Conservation (phyloP, 2,797 vertebrate species). For the Paramormyrops hopkinsi region DNA sequence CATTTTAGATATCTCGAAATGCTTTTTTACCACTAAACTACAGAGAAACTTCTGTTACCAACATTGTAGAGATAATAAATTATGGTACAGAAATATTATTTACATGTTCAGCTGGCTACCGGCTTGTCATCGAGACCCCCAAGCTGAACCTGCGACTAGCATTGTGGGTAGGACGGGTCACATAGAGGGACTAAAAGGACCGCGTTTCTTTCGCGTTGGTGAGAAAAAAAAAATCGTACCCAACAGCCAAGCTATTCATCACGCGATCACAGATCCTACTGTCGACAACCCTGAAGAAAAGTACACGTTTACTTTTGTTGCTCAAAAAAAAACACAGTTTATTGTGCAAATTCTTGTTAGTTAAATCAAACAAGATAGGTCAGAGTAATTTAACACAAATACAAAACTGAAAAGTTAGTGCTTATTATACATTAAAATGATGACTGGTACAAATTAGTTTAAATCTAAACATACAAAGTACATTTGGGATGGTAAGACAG, state of each 20-base stretch:
- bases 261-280: background rate
- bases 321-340: background rate
- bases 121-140: background rate
- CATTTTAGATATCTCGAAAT: background rate
- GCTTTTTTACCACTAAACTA: background rate
- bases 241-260: background rate
- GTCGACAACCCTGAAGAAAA: background rate
- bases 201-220: background rate
- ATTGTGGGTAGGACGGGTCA: slow-evolving; percentile 23
- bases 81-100: background rate
- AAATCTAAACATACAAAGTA: background rate
- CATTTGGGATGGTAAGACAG: background rate
- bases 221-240: background rate
- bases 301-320: background rate
- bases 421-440: background rate
- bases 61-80: background rate
- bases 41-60: background rate
- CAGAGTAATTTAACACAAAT: background rate
- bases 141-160: background rate
- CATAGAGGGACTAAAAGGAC: slow-evolving; percentile 35
- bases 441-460: background rate
- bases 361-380: background rate
- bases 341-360: slow-evolving; percentile 19
- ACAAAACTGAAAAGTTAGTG: background rate
- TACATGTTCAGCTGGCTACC: background rate